Conservation (phyloP, 2,888 invertebrate genomes). For the Bugulina stolonifera region DNA sequence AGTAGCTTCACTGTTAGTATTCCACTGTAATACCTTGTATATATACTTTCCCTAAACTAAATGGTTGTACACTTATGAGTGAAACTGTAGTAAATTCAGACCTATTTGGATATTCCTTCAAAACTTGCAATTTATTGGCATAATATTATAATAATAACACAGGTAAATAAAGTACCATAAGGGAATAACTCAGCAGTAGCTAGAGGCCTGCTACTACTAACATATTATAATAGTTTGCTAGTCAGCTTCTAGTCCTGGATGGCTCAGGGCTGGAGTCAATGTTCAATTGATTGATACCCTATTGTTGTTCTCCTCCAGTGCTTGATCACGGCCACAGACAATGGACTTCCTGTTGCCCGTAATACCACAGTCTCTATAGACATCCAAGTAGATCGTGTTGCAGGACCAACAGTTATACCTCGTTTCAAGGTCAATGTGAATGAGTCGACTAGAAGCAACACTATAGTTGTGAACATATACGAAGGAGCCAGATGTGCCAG, state of each 20-base stretch:
- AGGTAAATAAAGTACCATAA: too few relatives aligned
- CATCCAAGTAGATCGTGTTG: not conserved
- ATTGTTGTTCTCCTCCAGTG: constrained; percentile 17
- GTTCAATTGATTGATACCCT: not conserved
- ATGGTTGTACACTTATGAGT: too few relatives aligned
- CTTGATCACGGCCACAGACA: not conserved
- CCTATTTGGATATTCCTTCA: too few relatives aligned
- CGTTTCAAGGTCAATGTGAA: not conserved
- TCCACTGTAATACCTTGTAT: too few relatives aligned
- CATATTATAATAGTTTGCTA: too few relatives aligned
- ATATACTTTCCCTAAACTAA: too few relatives aligned
- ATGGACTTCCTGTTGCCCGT: not conserved
- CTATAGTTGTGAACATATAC: not conserved
- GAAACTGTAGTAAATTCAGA: too few relatives aligned
- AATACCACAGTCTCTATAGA: constrained; percentile 2
- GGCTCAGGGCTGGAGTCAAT: not conserved
- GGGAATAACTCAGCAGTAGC: too few relatives aligned
- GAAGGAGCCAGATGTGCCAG: constrained; percentile 16
- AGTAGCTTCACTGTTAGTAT: not conserved
- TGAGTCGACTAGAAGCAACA: not conserved
- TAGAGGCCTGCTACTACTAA: too few relatives aligned
- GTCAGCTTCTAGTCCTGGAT: too few relatives aligned
- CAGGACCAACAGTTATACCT: constrained; percentile 3
- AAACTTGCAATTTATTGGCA: too few relatives aligned
- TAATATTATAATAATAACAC: too few relatives aligned